Evolutionary conservation across 1,140 invertebrate species (phyloP).

Genomic region (Atta texana): DNA sequence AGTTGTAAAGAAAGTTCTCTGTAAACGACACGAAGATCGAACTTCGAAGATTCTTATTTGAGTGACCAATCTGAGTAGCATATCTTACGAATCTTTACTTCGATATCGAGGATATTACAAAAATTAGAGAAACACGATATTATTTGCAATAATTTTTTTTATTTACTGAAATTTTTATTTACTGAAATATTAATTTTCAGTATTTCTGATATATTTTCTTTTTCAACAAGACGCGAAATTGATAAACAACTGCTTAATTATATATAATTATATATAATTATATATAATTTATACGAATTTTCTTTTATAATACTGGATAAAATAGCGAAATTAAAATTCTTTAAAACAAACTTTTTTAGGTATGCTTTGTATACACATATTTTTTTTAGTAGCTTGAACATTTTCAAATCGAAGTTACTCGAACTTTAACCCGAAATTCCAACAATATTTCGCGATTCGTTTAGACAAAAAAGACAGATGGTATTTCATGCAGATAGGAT

Average conservation of each 20-base stretch:
- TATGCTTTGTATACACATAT: neutral
- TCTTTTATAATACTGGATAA: neutral
- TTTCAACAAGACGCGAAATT: neutral
- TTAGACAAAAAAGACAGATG: neutral
- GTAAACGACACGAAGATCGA: neutral
- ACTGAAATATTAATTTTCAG: neutral
- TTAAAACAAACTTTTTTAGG: neutral
- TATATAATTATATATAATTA: neutral
- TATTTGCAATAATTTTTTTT: neutral
- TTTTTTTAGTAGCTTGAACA: neutral
- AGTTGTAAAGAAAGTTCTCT: neutral
- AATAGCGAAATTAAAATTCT: conserved; percentile 4
- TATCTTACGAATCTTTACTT: conserved; percentile 3
- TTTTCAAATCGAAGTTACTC: neutral
- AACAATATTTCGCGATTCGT: conserved; percentile 7
- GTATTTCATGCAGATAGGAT: conserved; percentile 35
- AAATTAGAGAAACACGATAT: neutral
- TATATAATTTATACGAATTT: neutral
- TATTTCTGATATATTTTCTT: neutral
- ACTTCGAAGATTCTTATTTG: neutral
- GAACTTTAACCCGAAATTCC: neutral
- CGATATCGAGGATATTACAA: neutral
- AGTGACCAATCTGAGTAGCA: neutral
- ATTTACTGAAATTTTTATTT: too few species aligned
- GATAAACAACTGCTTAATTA: neutral